These are phyloP conservation scores for Sminthurinus aureus DNA, from an alignment of 2,888 invertebrate genomes.

Conservation along the genomic window DNA sequence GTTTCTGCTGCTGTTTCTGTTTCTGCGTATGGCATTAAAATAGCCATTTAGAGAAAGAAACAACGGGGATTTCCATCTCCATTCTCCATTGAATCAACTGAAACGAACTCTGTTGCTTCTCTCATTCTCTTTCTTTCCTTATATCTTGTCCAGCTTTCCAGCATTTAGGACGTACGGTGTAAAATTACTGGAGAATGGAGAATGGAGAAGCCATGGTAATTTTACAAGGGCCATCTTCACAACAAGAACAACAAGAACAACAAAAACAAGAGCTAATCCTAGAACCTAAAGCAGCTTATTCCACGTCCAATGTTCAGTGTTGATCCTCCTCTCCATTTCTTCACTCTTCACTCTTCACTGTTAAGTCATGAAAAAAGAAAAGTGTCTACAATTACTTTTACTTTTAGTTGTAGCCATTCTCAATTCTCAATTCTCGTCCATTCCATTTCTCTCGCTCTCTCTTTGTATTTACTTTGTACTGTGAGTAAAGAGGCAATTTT, in stretches of 20 bases:
- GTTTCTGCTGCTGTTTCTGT: too few species aligned
- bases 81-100: conserved; percentile 14
- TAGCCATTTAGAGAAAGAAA: conserved; percentile 48
- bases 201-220: too few species aligned
- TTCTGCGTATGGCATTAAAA: conserved; percentile 40
- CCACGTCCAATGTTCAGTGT: too few species aligned
- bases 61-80: conserved; percentile 43
- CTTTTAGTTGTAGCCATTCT: neutral
- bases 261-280: neutral
- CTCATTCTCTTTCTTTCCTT: neutral
- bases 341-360: too few species aligned
- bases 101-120: neutral
- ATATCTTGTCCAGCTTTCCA: neutral
- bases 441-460: too few species aligned
- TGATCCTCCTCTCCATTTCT: too few species aligned
- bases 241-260: neutral
- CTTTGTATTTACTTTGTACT: too few species aligned
- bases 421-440: neutral
- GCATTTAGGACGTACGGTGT: neutral
- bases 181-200: neutral
- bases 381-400: neutral
- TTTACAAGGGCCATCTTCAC: too few species aligned
- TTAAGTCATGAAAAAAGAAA: too few species aligned
- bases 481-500: too few species aligned
- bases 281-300: too few species aligned